phyloP scores from a whole-genome alignment of 2,888 invertebrate species.

The Embidobia sp. region DNA sequence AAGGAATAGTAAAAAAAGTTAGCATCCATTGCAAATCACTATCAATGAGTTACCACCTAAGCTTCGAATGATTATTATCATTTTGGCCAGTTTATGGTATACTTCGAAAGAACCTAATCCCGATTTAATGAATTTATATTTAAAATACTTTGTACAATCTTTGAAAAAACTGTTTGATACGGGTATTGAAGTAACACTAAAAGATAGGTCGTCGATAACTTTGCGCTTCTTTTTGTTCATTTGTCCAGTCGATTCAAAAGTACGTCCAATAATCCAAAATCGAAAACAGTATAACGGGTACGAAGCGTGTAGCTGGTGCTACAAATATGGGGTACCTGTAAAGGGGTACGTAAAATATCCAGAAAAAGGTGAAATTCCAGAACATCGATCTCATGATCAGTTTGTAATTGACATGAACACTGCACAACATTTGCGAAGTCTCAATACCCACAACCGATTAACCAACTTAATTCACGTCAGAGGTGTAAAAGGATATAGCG shows the following conservation, averaged over 20 bases:
- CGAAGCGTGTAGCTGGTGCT: constrained; percentile 14
- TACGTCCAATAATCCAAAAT: constrained; percentile 9
- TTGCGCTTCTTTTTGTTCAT: constrained; percentile 2
- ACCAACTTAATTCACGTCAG: not conserved
- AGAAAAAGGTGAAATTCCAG: not conserved
- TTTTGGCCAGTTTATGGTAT: constrained; percentile 4
- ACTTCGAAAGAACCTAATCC: constrained; percentile 1
- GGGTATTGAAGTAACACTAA: not conserved
- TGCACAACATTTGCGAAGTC: not conserved
- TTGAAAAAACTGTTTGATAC: not conserved
- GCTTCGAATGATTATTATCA: not conserved
- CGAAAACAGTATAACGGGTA: constrained; percentile 10
- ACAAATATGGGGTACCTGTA: not conserved
- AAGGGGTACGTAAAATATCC: constrained; percentile 4
- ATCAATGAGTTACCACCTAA: constrained; percentile 4
- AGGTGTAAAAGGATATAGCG: constrained; percentile 14
- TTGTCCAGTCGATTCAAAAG: constrained; percentile 14
- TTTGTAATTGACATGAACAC: constrained; percentile 2
- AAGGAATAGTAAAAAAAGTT: constrained; percentile 3
- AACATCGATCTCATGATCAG: not conserved
- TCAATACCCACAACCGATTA: not conserved
- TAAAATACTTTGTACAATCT: not conserved
- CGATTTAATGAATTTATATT: constrained; percentile 12
- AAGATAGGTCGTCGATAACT: not conserved
- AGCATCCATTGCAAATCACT: not conserved